Evolutionary conservation across 2,888 invertebrate species (phyloP).

Genomic region (Ochropleura leucogaster): DNA sequence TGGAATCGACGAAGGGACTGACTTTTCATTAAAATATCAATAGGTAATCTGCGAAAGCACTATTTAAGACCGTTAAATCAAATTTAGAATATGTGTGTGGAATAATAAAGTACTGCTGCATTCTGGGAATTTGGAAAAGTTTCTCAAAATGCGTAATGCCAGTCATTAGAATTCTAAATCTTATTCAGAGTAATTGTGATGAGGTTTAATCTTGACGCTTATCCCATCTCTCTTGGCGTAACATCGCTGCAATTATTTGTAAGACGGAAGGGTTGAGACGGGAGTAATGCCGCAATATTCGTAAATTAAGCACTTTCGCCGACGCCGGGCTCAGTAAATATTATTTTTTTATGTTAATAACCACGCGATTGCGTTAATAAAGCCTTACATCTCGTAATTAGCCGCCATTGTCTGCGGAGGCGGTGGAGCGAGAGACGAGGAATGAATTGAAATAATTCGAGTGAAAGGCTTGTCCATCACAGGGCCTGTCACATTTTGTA

Average conservation of each 20-base stretch:
- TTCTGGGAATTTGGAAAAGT: constrained; percentile 43
- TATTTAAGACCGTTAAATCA: constrained; percentile 73
- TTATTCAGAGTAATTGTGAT: constrained; percentile 82
- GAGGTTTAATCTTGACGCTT: constrained; percentile 87
- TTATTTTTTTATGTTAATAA: constrained; percentile 91
- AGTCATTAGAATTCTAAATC: constrained; percentile 84
- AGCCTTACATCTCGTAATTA: constrained; percentile 90
- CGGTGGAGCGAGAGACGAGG: constrained; percentile 77
- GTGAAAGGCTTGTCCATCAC: constrained; percentile 73
- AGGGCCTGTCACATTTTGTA: constrained; percentile 64
- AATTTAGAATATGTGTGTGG: constrained; percentile 74
- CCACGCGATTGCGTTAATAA: constrained; percentile 89
- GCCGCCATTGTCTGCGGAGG: constrained; percentile 84
- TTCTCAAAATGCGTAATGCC: constrained; percentile 70
- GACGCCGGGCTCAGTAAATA: constrained; percentile 85
- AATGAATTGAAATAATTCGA: constrained; percentile 82
- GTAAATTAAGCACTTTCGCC: constrained; percentile 87
- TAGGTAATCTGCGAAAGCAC: constrained; percentile 82
- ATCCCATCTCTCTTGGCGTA: constrained; percentile 85
- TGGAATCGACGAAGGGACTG: constrained; percentile 79
- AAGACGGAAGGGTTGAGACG: constrained; percentile 86
- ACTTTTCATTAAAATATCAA: constrained; percentile 88
- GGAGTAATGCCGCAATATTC: constrained; percentile 88
- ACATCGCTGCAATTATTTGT: constrained; percentile 89
- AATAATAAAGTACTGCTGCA: constrained; percentile 69